phyloP scores from a whole-genome alignment of 2,113 vertebrate genomes.

The Orycteropus afer region DNA sequence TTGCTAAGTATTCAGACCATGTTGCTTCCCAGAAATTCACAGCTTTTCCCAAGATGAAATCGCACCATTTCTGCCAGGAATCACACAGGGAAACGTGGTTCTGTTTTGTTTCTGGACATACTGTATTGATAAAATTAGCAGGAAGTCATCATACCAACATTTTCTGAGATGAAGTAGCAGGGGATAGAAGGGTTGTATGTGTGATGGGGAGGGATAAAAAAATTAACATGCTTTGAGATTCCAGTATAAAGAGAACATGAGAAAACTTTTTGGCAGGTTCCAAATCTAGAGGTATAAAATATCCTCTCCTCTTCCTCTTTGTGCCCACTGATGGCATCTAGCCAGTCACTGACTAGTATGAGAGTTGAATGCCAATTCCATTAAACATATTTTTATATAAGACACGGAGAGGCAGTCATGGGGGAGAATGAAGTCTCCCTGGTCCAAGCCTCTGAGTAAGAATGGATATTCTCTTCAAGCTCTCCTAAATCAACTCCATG shows the following conservation, averaged over 20 bases:
- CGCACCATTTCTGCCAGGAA: conserved; percentile 76
- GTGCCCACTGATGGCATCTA: not conserved
- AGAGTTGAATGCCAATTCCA: not conserved
- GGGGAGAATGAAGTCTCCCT: not conserved
- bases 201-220: not conserved
- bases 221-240: conserved; percentile 33
- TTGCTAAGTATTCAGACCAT: conserved; percentile 54
- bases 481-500: not conserved
- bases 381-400: not conserved
- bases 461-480: not conserved
- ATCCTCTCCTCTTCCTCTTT: not conserved
- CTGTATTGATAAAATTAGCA: conserved; percentile 82
- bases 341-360: not conserved
- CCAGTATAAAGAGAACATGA: not conserved
- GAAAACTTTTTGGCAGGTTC: conserved; percentile 13
- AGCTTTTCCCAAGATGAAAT: conserved; percentile 75
- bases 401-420: not conserved
- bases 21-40: conserved; percentile 75
- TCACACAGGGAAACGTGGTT: conserved; percentile 74
- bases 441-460: not conserved
- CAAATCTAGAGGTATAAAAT: not conserved
- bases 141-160: conserved; percentile 74
- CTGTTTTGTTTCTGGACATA: conserved; percentile 80
- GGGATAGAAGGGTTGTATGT: not conserved
- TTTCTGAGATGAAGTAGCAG: conserved; percentile 47